phyloP scores from a whole-genome alignment of 1,140 invertebrate genomes.

The Heliothis virescens region DNA sequence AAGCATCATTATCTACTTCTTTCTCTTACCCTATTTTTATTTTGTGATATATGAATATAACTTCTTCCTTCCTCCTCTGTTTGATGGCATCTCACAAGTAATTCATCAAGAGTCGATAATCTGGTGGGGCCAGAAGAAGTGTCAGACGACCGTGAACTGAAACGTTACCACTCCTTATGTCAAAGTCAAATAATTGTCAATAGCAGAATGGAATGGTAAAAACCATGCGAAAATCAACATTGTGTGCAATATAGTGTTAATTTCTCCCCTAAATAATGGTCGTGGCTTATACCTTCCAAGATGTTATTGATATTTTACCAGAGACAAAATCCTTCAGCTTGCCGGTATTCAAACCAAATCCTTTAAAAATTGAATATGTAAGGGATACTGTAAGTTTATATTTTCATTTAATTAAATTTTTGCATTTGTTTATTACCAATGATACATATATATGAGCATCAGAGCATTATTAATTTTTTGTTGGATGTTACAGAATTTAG shows the following conservation, averaged over 20 bases:
- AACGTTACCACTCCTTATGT: not conserved
- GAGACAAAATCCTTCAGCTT: conserved; percentile 57
- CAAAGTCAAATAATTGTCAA: not conserved
- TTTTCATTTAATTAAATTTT: not conserved
- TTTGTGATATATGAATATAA: no score
- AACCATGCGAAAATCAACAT: no score
- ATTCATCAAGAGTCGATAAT: no score
- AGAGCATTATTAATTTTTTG: not conserved
- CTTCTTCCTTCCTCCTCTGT: no score
- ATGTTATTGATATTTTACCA: conserved; percentile 60
- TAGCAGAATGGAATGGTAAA: no score
- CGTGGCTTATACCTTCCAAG: conserved; percentile 58
- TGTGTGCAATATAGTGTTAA: no score
- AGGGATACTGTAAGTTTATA: conserved; percentile 62
- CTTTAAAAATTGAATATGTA: conserved; percentile 63
- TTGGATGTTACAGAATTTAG: conserved; percentile 54
- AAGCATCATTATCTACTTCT: no score
- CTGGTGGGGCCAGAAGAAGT: not conserved
- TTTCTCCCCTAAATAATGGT: conserved; percentile 61
- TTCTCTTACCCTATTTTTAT: no score
- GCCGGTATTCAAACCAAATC: conserved; percentile 64
- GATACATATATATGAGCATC: not conserved
- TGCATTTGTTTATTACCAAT: conserved; percentile 8
- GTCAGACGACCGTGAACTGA: not conserved
- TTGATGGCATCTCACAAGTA: no score